phyloP scores from a whole-genome alignment of 1,140 invertebrate species.

The Psix sp. region DNA sequence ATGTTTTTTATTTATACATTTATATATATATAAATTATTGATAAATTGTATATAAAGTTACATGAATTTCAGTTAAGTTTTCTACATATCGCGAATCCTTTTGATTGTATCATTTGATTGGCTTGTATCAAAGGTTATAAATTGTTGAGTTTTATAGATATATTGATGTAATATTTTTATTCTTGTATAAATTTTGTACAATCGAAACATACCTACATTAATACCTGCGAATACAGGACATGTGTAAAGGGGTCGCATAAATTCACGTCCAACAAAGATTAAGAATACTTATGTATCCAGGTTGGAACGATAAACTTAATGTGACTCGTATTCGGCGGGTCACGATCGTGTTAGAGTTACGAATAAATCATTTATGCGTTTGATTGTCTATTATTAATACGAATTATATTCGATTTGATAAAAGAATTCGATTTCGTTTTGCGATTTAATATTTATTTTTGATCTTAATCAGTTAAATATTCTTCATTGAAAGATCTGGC shows the following conservation, averaged over 20 bases:
- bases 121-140: too few relatives aligned
- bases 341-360: slow-evolving; percentile 3
- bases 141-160: not conserved
- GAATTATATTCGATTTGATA: too few relatives aligned
- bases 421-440: too few relatives aligned
- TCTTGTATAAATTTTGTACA: slow-evolving; percentile 27
- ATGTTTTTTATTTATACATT: too few relatives aligned
- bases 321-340: slow-evolving; percentile 29
- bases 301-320: slow-evolving; percentile 65
- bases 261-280: slow-evolving; percentile 62
- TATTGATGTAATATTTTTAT: slow-evolving; percentile 29
- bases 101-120: too few relatives aligned
- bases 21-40: too few relatives aligned
- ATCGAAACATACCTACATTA: slow-evolving; percentile 46
- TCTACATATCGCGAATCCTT: too few relatives aligned
- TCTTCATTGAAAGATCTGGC: too few relatives aligned
- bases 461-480: too few relatives aligned
- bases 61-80: too few relatives aligned
- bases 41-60: too few relatives aligned
- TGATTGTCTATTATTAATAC: not conserved
- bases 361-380: not conserved
- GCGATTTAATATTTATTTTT: too few relatives aligned
- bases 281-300: slow-evolving; percentile 66
- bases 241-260: slow-evolving; percentile 60
- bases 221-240: slow-evolving; percentile 29